phyloP scores from a whole-genome alignment of 2,888 invertebrate species.

The Oligia latruncula region DNA sequence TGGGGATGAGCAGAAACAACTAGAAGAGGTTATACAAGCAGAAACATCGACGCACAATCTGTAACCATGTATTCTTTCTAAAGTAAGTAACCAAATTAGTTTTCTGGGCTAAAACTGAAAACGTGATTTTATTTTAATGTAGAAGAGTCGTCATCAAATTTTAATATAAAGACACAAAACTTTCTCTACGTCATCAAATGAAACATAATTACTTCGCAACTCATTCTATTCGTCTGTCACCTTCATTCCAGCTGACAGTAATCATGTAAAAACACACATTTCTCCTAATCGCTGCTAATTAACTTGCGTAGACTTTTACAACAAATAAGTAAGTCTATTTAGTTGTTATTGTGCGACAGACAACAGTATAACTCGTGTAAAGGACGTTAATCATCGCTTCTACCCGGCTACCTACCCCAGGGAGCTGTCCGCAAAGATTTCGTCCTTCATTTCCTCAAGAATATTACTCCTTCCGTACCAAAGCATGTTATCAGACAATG shows the following conservation, averaged over 20 bases:
- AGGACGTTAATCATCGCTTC: slow-evolving; percentile 81
- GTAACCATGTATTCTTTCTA: background rate
- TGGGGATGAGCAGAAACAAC: no score
- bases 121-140: background rate
- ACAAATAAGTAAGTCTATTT: slow-evolving; percentile 70
- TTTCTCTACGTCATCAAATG: slow-evolving; percentile 7
- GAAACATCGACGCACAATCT: no score
- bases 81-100: background rate
- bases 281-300: slow-evolving; percentile 66
- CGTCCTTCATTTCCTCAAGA: slow-evolving; percentile 82
- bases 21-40: no score
- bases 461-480: slow-evolving; percentile 79
- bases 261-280: slow-evolving; percentile 55
- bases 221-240: slow-evolving; percentile 21
- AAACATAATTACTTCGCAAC: slow-evolving; percentile 20
- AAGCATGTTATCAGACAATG: slow-evolving; percentile 79
- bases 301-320: slow-evolving; percentile 59
- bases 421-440: slow-evolving; percentile 73
- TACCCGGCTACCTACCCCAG: slow-evolving; percentile 67
- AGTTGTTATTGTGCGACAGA: slow-evolving; percentile 71
- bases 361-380: slow-evolving; percentile 74
- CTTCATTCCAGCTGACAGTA: slow-evolving; percentile 26
- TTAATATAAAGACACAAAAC: background rate
- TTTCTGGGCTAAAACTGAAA: background rate
- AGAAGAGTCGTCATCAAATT: background rate